These are phyloP conservation scores for Apocheima hispidaria DNA, from an alignment of 2,888 invertebrate species.

Conservation along the genomic window DNA sequence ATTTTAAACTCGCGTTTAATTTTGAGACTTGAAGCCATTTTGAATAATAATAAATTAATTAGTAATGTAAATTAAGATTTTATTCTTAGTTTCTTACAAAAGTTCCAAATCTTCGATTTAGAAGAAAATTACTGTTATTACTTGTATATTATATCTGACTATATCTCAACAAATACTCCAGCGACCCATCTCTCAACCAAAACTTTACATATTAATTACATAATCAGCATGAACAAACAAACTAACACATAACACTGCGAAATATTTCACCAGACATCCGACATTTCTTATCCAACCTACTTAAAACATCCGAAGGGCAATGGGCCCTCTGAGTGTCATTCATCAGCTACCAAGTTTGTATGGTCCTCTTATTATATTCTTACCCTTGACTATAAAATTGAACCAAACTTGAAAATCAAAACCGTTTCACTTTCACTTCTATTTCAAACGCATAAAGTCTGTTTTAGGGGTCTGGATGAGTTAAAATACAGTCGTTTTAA, in stretches of 20 bases:
- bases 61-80: no score
- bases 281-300: slow-evolving; percentile 84
- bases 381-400: slow-evolving; percentile 82
- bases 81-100: no score
- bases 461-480: slow-evolving; percentile 41
- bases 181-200: slow-evolving; percentile 14
- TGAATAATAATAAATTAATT: no score
- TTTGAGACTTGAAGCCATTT: no score
- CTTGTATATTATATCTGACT: no score
- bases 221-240: slow-evolving; percentile 57
- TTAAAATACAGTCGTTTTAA: slow-evolving; percentile 75
- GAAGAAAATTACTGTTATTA: neutral
- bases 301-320: slow-evolving; percentile 85
- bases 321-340: slow-evolving; percentile 85
- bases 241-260: slow-evolving; percentile 50
- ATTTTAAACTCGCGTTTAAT: no score
- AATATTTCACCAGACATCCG: slow-evolving; percentile 82
- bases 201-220: slow-evolving; percentile 30
- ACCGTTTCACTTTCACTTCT: slow-evolving; percentile 50
- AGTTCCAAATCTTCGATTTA: neutral
- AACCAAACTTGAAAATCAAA: slow-evolving; percentile 66
- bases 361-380: slow-evolving; percentile 83
- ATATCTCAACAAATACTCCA: slow-evolving; percentile 9
- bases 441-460: slow-evolving; percentile 43
- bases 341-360: slow-evolving; percentile 83